Evolutionary conservation across 2,797 vertebrate genomes (phyloP).

Genomic region (Ctenosaura bakeri): DNA sequence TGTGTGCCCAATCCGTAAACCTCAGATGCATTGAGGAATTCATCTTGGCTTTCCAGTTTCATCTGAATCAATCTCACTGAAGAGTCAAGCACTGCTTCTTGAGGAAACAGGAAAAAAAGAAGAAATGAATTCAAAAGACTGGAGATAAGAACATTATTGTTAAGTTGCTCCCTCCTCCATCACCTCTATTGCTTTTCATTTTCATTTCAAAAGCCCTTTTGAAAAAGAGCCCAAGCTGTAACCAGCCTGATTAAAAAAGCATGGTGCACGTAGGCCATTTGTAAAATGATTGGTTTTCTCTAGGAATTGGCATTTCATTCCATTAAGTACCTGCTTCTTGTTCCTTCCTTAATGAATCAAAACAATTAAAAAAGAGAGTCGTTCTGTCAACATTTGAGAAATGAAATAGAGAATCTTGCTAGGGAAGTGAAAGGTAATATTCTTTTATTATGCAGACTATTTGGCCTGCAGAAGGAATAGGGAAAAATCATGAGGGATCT

Average conservation of each 20-base stretch:
- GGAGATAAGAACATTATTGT: neutral
- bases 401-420: constrained; percentile 12
- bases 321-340: constrained; percentile 10
- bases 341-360: constrained; percentile 13
- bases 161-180: neutral
- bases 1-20: neutral
- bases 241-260: neutral
- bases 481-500: neutral
- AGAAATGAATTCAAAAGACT: neutral
- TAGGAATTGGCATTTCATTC: constrained; percentile 30
- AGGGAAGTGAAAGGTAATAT: constrained; percentile 13
- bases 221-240: neutral
- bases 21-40: neutral
- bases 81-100: neutral
- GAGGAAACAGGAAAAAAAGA: neutral
- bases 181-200: neutral
- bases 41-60: neutral
- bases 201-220: constrained; percentile 10
- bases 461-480: neutral
- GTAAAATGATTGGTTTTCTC: constrained; percentile 18
- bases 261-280: neutral
- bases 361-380: neutral
- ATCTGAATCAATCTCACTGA: neutral
- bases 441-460: neutral
- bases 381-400: constrained; percentile 15